These are phyloP conservation scores for Delia radicum DNA, from an alignment of 1,140 invertebrate species.

Conservation along the genomic window DNA sequence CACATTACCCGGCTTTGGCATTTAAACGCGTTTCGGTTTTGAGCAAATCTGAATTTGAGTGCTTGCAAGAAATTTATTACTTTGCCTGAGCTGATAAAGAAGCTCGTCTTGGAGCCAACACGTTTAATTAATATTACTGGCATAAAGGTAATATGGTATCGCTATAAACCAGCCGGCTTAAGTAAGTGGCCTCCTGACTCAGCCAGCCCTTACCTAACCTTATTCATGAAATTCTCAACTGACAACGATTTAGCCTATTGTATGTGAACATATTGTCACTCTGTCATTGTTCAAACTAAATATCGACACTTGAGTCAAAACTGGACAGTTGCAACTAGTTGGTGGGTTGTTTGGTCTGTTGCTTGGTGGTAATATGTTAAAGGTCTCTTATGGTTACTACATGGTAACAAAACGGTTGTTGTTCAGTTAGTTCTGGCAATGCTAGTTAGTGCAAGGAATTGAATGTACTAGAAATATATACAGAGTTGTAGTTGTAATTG, in stretches of 20 bases:
- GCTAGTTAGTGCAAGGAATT: not conserved
- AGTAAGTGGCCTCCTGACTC: no score
- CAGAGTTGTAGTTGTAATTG: not conserved
- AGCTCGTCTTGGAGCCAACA: no score
- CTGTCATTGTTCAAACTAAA: not conserved
- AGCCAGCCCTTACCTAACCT: no score
- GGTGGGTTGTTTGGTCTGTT: not conserved
- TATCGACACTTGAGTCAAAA: not conserved
- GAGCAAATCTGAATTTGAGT: no score
- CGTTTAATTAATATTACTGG: no score
- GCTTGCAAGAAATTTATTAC: no score
- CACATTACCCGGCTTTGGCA: no score
- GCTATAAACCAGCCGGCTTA: no score
- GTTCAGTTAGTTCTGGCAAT: not conserved
- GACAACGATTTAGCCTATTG: not conserved
- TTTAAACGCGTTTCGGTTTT: no score
- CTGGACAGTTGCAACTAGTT: not conserved
- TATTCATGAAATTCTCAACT: no score
- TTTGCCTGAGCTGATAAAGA: no score
- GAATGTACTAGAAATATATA: not conserved
- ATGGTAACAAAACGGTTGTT: constrained; percentile 3
- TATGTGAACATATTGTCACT: not conserved
- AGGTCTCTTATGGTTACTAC: not conserved
- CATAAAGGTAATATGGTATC: no score
- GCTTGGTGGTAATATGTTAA: not conserved